Evolutionary conservation across 2,113 vertebrate genomes (phyloP).

Genomic region (Aleadryas rufinucha): DNA sequence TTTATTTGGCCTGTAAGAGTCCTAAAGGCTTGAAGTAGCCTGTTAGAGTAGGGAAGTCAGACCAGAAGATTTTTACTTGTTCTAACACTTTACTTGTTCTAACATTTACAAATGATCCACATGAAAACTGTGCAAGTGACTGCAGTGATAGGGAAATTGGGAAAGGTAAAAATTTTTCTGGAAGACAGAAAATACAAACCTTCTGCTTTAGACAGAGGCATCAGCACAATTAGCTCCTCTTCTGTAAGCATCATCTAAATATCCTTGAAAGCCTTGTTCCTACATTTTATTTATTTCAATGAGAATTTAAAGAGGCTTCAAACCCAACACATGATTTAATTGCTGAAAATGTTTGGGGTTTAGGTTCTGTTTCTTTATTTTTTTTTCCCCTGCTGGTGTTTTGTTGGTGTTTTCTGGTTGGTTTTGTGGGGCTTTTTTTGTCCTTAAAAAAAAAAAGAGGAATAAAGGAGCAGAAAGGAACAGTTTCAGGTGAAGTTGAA

Average conservation of each 20-base stretch:
- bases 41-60: background rate
- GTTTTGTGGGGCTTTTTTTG: background rate
- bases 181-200: background rate
- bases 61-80: background rate
- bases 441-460: background rate
- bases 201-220: background rate
- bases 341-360: background rate
- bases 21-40: background rate
- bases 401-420: background rate
- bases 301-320: background rate
- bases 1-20: background rate
- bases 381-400: accelerated
- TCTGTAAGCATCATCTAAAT: background rate
- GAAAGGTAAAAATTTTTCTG: background rate
- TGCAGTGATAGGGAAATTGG: background rate
- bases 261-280: background rate
- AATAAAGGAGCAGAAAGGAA: background rate
- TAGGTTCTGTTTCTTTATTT: background rate
- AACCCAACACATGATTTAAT: background rate
- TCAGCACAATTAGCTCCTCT: background rate
- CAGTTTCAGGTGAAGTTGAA: slow-evolving; percentile 6
- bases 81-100: background rate
- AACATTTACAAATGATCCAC: background rate
- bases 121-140: background rate
- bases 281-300: background rate